Evolutionary conservation across 2,113 vertebrate species (phyloP), one percentile per base, ranked within the genome.

Genomic region (Rhynchomys soricoides): DNA sequence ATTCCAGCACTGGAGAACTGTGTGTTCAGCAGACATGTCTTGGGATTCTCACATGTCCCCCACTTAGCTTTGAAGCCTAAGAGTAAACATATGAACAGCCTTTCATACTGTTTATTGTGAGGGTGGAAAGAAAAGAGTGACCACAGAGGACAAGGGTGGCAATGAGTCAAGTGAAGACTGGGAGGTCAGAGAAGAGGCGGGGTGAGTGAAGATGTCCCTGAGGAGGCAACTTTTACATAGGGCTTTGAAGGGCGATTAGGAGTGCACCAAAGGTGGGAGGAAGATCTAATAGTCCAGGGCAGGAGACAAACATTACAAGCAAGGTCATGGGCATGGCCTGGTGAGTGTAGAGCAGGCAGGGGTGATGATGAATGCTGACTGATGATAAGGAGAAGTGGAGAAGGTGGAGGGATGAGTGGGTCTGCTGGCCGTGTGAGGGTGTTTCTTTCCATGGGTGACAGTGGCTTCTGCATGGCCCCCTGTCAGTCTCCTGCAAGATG

Each of bases 211-310:
- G 85, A 1, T 17, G 45, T 94, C 34, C 37, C 10, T 13, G 89
- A 66, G 48, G 78, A 70, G 17, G 34, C 43, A 50, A 86, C 73
- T 31, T 75, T 26, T 81, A 70, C 55, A 5, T 5, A 74, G 82
- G 66, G 91, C 91, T 92, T 92, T 94, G 74, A 90, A 95, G 89
- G 50, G 64, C n/a, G n/a, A 66, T 9, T 93, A 95, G 79, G 74
- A 94, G 79, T 83, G 55, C 73, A 59, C 68, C 15, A 94, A 10
- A 82, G 50, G 24, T 66, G 17, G n/a, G 62, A 29, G 34, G 45
- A 66, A 75, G 74, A n/a, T 34, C 21, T 7, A 3, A 19, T 31
- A 43, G 71, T 93, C 81, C 66, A 86, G 11, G 81, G 29, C 24
- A 55, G 57, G 50, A 9, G 48, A 55, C 74, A 57, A 45, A 62